phyloP scores from a whole-genome alignment of 2,888 invertebrate species.

The Phaedon cochleariae region DNA sequence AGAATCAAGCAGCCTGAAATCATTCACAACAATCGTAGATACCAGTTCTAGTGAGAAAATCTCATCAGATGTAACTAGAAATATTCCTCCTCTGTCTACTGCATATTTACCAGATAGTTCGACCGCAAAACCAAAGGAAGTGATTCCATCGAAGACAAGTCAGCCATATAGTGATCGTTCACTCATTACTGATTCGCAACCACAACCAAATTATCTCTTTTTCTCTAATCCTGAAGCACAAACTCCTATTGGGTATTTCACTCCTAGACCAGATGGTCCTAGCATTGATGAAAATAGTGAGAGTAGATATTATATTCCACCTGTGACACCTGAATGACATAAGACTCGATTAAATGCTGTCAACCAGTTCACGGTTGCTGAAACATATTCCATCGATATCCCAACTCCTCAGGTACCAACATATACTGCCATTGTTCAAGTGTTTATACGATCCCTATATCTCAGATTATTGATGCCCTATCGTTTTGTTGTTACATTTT shows the following conservation, averaged over 20 bases:
- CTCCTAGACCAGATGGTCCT: not conserved
- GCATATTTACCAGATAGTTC: not conserved
- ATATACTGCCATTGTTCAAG: too few relatives aligned
- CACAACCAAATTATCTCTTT: not conserved
- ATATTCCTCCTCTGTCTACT: not conserved
- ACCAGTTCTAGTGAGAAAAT: too few relatives aligned
- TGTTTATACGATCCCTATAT: too few relatives aligned
- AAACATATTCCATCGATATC: too few relatives aligned
- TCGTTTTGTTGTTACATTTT: too few relatives aligned
- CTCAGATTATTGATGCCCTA: too few relatives aligned
- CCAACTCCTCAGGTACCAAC: too few relatives aligned
- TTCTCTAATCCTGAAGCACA: not conserved
- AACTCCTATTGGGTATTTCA: not conserved
- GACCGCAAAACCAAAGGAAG: not conserved
- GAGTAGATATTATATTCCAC: not conserved
- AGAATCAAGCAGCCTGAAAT: not conserved
- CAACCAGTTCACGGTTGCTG: too few relatives aligned
- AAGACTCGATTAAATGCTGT: too few relatives aligned
- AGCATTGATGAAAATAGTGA: not conserved
- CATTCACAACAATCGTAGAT: not conserved
- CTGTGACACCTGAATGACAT: too few relatives aligned
- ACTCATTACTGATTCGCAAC: not conserved
- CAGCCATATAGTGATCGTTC: not conserved
- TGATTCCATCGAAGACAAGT: not conserved
- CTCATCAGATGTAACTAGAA: too few relatives aligned